Evolutionary conservation across 2,113 vertebrate species (phyloP).

Genomic region (Stigmatopora argus): DNA sequence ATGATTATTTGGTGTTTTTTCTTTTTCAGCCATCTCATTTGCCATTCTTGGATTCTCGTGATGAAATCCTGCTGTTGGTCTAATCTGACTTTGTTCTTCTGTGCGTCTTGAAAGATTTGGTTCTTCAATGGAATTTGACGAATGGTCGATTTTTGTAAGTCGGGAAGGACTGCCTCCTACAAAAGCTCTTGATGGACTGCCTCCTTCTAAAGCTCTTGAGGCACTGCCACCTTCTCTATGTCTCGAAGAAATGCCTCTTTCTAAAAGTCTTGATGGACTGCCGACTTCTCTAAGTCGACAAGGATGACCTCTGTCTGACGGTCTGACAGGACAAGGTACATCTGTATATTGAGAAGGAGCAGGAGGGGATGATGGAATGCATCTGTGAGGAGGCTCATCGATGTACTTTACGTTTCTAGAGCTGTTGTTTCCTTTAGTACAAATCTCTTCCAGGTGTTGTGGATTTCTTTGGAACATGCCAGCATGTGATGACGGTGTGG

Average conservation of each 20-base stretch:
- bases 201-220: not conserved
- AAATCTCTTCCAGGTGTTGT: conserved; percentile 10
- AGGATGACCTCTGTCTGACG: not conserved
- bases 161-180: not conserved
- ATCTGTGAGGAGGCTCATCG: conserved; percentile 4
- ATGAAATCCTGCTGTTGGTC: not conserved
- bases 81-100: not conserved
- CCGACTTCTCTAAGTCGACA: conserved; percentile 11
- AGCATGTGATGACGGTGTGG: conserved; percentile 19
- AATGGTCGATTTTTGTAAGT: not conserved
- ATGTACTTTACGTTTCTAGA: not conserved
- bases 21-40: conserved; percentile 9
- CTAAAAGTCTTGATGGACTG: not conserved
- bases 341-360: not conserved
- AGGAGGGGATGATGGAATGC: conserved; percentile 7
- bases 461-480: conserved; percentile 10
- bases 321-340: not conserved
- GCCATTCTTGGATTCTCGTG: not conserved
- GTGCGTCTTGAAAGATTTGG: not conserved
- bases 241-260: not conserved
- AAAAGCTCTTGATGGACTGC: not conserved
- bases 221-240: not conserved
- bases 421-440: conserved; percentile 11
- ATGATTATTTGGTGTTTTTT: conserved; percentile 19
- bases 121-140: not conserved